Evolutionary conservation across 2,888 invertebrate genomes (phyloP).

Genomic region (Psylliodes chrysocephalus): DNA sequence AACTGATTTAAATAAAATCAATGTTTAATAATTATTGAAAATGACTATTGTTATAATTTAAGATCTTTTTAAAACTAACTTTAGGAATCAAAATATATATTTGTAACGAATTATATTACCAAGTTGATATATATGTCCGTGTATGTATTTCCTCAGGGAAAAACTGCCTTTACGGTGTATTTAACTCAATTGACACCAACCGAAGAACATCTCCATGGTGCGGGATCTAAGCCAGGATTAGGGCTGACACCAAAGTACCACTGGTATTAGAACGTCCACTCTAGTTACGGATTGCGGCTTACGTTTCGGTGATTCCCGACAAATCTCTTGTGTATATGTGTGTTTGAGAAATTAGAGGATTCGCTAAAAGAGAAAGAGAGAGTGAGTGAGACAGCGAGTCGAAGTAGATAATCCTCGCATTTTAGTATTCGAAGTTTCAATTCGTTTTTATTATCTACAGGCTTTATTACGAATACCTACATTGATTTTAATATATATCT

Average conservation of each 20-base stretch:
- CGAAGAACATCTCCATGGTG: conserved; percentile 22
- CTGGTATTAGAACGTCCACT: conserved; percentile 24
- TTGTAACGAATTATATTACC: not conserved
- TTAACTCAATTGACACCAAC: conserved; percentile 33
- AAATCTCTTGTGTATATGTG: conserved; percentile 22
- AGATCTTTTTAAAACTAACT: too few species aligned
- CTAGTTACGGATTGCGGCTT: conserved; percentile 20
- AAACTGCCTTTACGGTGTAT: conserved; percentile 23
- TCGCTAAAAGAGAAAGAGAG: not conserved
- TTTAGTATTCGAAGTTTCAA: too few species aligned
- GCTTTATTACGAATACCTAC: too few species aligned
- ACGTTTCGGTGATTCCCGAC: conserved; percentile 18
- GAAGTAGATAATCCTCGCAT: not conserved
- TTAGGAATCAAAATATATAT: too few species aligned
- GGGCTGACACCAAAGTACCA: conserved; percentile 25
- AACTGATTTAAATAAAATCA: too few species aligned
- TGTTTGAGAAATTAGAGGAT: conserved; percentile 12
- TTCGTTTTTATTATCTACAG: too few species aligned
- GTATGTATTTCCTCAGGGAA: conserved; percentile 9
- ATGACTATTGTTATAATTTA: too few species aligned
- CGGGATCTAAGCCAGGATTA: conserved; percentile 24
- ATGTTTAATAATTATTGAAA: too few species aligned
- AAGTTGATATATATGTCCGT: not conserved
- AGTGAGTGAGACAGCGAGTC: too few species aligned
- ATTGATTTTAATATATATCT: too few species aligned